A percentile compares a stretch with the other conserved stretches of the same genome.
phyloP scores from a whole-genome alignment of 2,888 invertebrate species.

The Brenthis hecate region DNA sequence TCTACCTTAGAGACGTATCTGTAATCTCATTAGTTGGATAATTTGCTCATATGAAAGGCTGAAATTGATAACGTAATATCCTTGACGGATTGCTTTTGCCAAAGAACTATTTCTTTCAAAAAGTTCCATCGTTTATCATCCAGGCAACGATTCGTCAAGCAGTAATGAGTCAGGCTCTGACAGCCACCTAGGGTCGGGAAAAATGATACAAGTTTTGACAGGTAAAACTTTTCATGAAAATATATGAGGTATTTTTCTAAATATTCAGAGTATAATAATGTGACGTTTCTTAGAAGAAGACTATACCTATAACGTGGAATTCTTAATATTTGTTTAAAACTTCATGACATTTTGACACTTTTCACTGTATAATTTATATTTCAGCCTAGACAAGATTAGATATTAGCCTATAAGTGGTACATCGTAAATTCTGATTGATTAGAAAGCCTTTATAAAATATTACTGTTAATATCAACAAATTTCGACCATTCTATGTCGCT shows the following conservation, averaged over 20 bases:
- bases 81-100: slow-evolving; percentile 11
- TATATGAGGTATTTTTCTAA: not conserved
- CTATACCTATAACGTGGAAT: too few relatives aligned
- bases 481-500: too few relatives aligned
- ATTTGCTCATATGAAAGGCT: not conserved
- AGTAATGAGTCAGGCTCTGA: slow-evolving; percentile 54
- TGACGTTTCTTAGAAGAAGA: not conserved
- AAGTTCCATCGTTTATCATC: slow-evolving; percentile 56
- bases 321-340: too few relatives aligned
- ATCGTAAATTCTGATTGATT: too few relatives aligned
- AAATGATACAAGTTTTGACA: slow-evolving; percentile 31
- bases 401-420: not conserved
- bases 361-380: not conserved
- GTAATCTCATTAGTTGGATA: not conserved
- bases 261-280: not conserved
- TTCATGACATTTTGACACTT: too few relatives aligned
- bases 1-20: not conserved
- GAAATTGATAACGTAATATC: slow-evolving; percentile 24
- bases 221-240: not conserved
- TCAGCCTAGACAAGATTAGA: not conserved
- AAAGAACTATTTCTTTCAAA: slow-evolving; percentile 31
- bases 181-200: slow-evolving; percentile 45
- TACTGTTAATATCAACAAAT: too few relatives aligned
- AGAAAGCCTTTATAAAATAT: too few relatives aligned
- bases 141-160: slow-evolving; percentile 54